phyloP scores from a whole-genome alignment of 2,797 vertebrate genomes.

The Poecilia picta region DNA sequence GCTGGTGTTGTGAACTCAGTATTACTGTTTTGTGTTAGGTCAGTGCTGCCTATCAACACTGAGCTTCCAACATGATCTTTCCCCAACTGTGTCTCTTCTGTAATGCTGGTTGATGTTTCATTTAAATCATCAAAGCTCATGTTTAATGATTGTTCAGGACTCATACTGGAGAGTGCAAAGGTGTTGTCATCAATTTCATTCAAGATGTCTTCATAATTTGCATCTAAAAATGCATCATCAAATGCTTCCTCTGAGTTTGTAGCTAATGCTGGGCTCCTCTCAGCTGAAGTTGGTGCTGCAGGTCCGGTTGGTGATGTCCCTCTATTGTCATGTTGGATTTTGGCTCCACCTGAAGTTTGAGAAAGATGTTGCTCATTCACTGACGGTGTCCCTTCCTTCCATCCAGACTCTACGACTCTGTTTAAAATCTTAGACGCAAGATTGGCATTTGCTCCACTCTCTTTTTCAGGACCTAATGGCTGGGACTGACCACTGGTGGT shows the following conservation, averaged over 20 bases:
- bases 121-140: not conserved
- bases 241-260: not conserved
- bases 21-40: not conserved
- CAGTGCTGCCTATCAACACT: not conserved
- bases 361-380: constrained; percentile 10
- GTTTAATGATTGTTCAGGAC: not conserved
- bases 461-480: constrained; percentile 13
- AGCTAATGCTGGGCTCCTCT: constrained; percentile 2
- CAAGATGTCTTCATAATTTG: not conserved
- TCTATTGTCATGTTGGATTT: constrained; percentile 16
- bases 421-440: constrained; percentile 5
- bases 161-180: not conserved
- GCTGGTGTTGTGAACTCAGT: not conserved
- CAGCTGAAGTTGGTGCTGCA: not conserved
- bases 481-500: constrained; percentile 6
- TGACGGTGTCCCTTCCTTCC: constrained; percentile 7
- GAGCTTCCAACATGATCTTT: not conserved
- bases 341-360: constrained; percentile 3
- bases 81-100: not conserved
- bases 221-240: constrained; percentile 1
- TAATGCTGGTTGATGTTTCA: not conserved
- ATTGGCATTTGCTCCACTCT: constrained; percentile 2
- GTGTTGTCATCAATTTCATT: not conserved
- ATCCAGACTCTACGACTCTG: not conserved
- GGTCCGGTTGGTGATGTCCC: not conserved